Conservation (phyloP, 2,113 vertebrate genomes). For the Chitala chitala region DNA sequence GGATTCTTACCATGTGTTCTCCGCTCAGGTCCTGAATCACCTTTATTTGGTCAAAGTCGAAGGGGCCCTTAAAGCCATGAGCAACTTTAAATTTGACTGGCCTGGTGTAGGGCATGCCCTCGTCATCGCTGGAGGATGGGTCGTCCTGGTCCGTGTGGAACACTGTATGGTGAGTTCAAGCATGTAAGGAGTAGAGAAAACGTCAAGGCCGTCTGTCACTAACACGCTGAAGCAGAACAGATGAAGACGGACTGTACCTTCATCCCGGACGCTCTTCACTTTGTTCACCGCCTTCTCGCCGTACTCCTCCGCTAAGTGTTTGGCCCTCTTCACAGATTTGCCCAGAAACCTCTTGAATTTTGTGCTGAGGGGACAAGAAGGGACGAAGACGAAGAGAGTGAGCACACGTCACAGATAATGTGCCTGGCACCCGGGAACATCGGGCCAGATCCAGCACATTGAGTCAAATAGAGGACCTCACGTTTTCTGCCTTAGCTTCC, state of each 20-base stretch:
- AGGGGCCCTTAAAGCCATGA: constrained; percentile 95
- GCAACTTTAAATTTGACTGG: constrained; percentile 96
- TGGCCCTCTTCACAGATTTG: constrained; percentile 94
- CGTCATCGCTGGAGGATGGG: constrained; percentile 93
- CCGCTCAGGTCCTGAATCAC: constrained; percentile 96
- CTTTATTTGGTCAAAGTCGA: constrained; percentile 95
- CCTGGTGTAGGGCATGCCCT: constrained; percentile 96
- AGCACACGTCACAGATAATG: background rate
- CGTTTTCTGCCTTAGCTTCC: constrained; percentile 96
- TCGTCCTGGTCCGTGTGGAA: constrained; percentile 96
- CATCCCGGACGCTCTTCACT: constrained; percentile 95
- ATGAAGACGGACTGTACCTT: constrained; percentile 73
- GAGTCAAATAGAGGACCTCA: constrained; percentile 50
- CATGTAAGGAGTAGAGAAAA: too few relatives aligned
- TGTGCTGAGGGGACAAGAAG: constrained; percentile 63
- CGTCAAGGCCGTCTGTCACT: too few relatives aligned
- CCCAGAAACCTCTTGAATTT: constrained; percentile 94
- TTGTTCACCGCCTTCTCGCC: constrained; percentile 96
- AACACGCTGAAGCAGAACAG: too few relatives aligned
- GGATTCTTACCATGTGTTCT: constrained; percentile 83
- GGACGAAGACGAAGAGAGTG: background rate
- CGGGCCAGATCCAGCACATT: background rate
- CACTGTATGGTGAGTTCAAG: too few relatives aligned
- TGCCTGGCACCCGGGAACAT: background rate
- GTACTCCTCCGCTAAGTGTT: constrained; percentile 92